Base-by-base conservation (phyloP, 2,113 vertebrate species). In the Myotis lucifugus region DNA sequence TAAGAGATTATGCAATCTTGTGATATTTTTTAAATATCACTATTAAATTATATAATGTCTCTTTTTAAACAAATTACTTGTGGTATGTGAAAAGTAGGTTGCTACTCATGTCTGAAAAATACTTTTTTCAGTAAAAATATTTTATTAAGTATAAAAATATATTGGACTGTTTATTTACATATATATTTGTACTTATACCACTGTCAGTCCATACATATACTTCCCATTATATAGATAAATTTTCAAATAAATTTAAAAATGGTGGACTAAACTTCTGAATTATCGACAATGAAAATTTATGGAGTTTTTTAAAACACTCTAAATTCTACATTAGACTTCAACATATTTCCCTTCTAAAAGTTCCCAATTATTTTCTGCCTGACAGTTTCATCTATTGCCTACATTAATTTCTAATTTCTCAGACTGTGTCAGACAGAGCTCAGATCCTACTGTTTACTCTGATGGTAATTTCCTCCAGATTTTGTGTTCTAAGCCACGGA, bases 391-490 rank as follows among this genome's bases (percentile, higher is more conserved):
- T 59, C 59, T 46, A 25, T 40, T 74, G 27, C 48, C 9, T 11
- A 34, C 9, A 83, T 83, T 84, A 81, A 88, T 61, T 92, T 92
- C 56, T 91, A 74, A 81, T 85, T 88, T 85, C 52, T 86, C 40
- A 90, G 23, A 72, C 32, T 50, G 3, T 91, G 32, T 90, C 77
- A 86, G 64, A 50, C 50, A 82, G 82, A 52, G 25, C 74, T 95
- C 48, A 85, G 19, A 73, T 79, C n/a, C 74, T 78, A 50, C n/a
- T 78, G 56, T 81, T 95, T 96, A 93, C 25, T 79, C 32, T 37
- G 78, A 3, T 32, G 21, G 50, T 89, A 94, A 97, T 93, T 78
- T 94, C 66, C 74, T 94, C 76, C 77, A 94, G 81, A 96, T 70
- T 96, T 85, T 78, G 37, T 92, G 29, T 94, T 88, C 72, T 90